Percentiles rank a stretch among this genome's conserved stretches.
phyloP scores from a whole-genome alignment of 2,797 vertebrate genomes.

The Melopsittacus undulatus region DNA sequence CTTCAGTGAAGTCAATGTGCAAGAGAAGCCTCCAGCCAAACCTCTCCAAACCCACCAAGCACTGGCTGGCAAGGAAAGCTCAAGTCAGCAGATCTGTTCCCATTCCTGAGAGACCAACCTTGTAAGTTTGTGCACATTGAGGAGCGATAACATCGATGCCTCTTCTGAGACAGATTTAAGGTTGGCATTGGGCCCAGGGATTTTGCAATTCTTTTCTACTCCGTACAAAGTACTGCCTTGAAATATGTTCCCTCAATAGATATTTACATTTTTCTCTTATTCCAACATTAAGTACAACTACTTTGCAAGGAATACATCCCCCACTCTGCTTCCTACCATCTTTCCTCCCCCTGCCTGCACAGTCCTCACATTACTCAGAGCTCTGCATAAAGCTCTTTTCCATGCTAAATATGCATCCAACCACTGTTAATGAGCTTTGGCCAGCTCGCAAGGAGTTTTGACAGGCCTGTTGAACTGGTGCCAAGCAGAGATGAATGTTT shows the following conservation, averaged over 20 bases:
- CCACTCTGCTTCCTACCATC: background rate
- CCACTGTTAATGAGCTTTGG: slow-evolving; percentile 75
- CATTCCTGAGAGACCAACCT: background rate
- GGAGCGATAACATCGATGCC: background rate
- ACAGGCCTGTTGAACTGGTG: slow-evolving; percentile 65
- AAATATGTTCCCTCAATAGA: background rate
- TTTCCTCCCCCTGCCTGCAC: background rate
- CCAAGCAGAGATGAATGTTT: slow-evolving; percentile 76
- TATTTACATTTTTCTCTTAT: background rate
- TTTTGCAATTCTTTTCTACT: slow-evolving; percentile 33
- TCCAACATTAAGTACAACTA: background rate
- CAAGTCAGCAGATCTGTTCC: background rate
- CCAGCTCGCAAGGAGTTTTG: slow-evolving; percentile 69
- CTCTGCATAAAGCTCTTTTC: slow-evolving; percentile 64
- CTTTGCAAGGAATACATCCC: background rate
- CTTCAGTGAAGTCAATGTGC: accelerated
- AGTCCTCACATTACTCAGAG: background rate
- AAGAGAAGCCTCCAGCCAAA: background rate
- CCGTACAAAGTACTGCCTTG: background rate
- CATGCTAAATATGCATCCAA: slow-evolving; percentile 67
- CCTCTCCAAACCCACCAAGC: background rate
- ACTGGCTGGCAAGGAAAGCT: background rate
- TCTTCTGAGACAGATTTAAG: slow-evolving; percentile 28
- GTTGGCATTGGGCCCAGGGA: background rate
- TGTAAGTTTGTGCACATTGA: accelerated